These are phyloP conservation scores for Laterallus jamaicensis DNA, from an alignment of 2,113 vertebrate species.

Conservation along the genomic window DNA sequence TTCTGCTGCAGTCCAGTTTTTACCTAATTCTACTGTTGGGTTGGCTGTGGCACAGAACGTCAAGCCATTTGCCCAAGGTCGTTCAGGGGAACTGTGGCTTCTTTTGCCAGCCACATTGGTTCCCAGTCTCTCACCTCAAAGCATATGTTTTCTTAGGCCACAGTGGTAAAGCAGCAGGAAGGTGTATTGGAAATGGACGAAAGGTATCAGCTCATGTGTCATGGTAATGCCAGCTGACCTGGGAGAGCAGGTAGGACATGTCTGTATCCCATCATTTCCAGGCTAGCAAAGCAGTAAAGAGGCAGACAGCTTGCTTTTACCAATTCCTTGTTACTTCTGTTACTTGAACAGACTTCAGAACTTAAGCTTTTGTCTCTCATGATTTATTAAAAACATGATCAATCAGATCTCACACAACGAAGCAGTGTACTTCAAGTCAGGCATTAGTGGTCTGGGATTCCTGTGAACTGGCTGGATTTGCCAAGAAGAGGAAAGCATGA, in stretches of 20 bases:
- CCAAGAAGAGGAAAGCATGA: background rate
- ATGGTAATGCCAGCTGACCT: background rate
- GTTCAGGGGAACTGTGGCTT: background rate
- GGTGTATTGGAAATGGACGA: background rate
- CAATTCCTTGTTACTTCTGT: background rate
- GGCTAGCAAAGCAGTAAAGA: background rate
- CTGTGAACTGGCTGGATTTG: background rate
- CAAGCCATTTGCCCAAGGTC: conserved; percentile 43
- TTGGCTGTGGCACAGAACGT: background rate
- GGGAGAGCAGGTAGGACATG: background rate
- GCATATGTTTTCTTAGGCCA: background rate
- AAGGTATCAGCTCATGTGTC: background rate
- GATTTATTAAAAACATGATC: background rate
- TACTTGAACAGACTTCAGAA: background rate
- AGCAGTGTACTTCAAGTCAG: background rate
- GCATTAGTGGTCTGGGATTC: background rate
- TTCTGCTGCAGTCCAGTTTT: background rate
- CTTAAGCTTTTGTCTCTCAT: background rate
- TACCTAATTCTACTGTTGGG: background rate
- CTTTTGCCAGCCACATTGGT: background rate
- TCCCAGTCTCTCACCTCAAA: background rate
- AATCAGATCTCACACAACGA: background rate
- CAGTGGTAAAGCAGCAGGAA: background rate
- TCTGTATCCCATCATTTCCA: background rate
- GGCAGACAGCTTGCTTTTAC: background rate